Evolutionary conservation across 2,113 vertebrate genomes (phyloP), one percentile per base, ranked within the genome.

Genomic region (Nothocercus julius): DNA sequence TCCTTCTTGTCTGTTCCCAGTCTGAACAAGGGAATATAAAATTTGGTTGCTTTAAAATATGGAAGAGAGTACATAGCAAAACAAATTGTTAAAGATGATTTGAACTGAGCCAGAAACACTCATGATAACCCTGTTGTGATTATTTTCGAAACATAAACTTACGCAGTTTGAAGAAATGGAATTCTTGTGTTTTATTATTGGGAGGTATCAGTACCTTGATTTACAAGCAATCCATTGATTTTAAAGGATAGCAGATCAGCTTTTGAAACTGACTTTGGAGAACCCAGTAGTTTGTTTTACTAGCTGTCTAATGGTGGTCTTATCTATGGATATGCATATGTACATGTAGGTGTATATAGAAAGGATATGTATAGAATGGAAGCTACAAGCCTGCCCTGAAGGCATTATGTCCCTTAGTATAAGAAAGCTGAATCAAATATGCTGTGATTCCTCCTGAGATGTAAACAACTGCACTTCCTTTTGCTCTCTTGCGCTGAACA

Each of bases 141-240:
- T 45, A 44, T 61, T 72, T 91, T 85, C 73, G 20, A 69, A 72
- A 56, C 28, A 91, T 30, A 85, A 80, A 75, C 30, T 38, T 45
- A 64, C 24, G 7, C 89, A 82, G 11, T 80, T 84, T 62, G 36
- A 28, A 69, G 62, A 85, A 68, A 34, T 58, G 3, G 13, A 79
- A 42, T 59, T 51, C 27, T 18, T 15, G 3, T 32, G 24, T 44
- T 95, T 75, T 13, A 34, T 79, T 34, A 53, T 34, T 28, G 49
- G 4, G 4, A 53, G 44, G 40, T 9, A 72, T 36, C 8, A 70
- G 24, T 12, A 25, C 36, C 90, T 78, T 83, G 19, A 51, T 51
- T 56, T 68, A 61, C 82, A 89, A 84, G 19, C 14, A 72, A 69
- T 1, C 0, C 2, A 2, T 5, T 89, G 49, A 62, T 77, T 81